These are phyloP conservation scores for Siphamia tubifer DNA, from an alignment of 2,113 vertebrate species.

Conservation along the genomic window DNA sequence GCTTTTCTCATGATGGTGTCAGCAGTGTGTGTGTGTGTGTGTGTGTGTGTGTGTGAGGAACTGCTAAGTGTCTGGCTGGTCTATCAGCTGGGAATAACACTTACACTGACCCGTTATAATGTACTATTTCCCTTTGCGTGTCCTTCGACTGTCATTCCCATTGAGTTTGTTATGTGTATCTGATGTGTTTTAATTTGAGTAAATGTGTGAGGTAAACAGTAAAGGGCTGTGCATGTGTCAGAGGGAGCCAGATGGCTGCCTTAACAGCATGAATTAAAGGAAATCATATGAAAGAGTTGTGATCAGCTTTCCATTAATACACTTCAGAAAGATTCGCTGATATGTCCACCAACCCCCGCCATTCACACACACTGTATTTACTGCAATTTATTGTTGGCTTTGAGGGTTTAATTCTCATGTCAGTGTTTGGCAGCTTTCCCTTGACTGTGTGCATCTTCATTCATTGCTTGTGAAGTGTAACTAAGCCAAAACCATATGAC, in stretches of 20 bases:
- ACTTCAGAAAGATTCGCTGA: constrained; percentile 18
- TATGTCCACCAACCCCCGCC: not conserved
- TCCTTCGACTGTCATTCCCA: constrained; percentile 36
- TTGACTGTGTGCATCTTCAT: not conserved
- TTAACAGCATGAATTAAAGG: constrained; percentile 42
- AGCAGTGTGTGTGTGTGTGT: not conserved
- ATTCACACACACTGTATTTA: not conserved
- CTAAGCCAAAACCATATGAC: not conserved
- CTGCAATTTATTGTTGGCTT: not conserved
- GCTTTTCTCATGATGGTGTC: not conserved
- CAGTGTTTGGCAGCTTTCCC: not conserved
- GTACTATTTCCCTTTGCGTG: constrained; percentile 28
- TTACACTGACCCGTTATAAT: constrained; percentile 39
- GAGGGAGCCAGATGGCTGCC: constrained; percentile 52
- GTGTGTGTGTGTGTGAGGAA: too few species aligned
- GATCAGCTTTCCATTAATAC: constrained; percentile 53
- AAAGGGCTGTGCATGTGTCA: not conserved
- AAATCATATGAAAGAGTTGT: constrained; percentile 50
- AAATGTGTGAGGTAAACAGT: not conserved
- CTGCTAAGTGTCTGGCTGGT: constrained; percentile 1
- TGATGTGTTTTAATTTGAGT: not conserved
- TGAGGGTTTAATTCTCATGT: not conserved
- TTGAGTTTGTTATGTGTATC: not conserved
- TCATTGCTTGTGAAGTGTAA: not conserved
- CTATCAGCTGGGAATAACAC: constrained; percentile 31